Percentiles rank a stretch among this genome's conserved stretches.
These are phyloP conservation scores for Metopia argyrocephala DNA, from an alignment of 2,888 invertebrate species.

Conservation along the genomic window DNA sequence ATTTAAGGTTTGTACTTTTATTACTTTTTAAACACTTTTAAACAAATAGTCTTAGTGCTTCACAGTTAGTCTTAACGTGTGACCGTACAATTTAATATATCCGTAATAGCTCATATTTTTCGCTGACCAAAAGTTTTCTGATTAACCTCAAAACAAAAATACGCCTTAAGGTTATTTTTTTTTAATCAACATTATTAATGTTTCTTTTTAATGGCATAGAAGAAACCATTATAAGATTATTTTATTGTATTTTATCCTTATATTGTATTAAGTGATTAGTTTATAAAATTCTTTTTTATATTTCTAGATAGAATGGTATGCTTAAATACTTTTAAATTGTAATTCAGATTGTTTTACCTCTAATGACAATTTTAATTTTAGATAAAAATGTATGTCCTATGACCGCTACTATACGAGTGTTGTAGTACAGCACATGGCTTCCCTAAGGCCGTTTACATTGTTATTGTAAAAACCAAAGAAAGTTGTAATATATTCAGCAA, in stretches of 20 bases:
- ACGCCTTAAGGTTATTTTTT: background rate
- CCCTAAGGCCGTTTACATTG: conserved; percentile 43
- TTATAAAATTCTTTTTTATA: background rate
- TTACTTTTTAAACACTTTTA: too few species aligned
- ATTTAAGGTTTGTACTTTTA: too few species aligned
- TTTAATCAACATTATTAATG: background rate
- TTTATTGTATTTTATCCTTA: background rate
- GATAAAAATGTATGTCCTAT: background rate
- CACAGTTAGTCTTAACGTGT: too few species aligned
- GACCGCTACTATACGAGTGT: background rate
- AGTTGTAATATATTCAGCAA: background rate
- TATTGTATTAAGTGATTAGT: background rate
- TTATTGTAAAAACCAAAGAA: conserved; percentile 38
- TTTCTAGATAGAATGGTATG: background rate
- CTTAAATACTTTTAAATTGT: background rate
- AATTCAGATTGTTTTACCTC: background rate
- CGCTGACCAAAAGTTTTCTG: too few species aligned
- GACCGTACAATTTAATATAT: too few species aligned
- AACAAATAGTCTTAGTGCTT: too few species aligned
- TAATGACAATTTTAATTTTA: background rate
- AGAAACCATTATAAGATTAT: background rate
- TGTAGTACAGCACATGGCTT: conserved; percentile 18
- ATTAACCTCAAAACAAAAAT: background rate
- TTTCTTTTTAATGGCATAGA: background rate
- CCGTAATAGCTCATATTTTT: too few species aligned